Conservation (phyloP, 1,140 invertebrate species). For the Oppia nitens region DNA sequence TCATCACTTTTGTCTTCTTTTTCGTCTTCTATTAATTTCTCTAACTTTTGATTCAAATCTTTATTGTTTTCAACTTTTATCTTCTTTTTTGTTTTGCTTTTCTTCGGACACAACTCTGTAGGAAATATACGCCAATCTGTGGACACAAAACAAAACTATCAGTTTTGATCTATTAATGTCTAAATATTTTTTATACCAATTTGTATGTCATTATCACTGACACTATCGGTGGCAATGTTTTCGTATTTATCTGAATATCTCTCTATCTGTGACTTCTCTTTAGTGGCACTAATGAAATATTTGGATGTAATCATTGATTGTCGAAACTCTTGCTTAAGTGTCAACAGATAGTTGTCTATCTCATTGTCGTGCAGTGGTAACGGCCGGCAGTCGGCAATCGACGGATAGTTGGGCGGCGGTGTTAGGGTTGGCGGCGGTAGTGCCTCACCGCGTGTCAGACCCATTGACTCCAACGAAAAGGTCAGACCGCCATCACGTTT, state of each 20-base stretch:
- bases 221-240: constrained; percentile 37
- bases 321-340: constrained; percentile 40
- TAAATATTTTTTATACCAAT: background rate
- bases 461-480: constrained; percentile 43
- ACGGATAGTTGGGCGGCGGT: constrained; percentile 48
- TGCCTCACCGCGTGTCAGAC: constrained; percentile 40
- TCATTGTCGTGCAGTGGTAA: constrained; percentile 32
- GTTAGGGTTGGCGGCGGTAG: constrained; percentile 39
- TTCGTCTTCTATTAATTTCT: constrained; percentile 9
- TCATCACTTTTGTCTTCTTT: constrained; percentile 5
- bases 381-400: constrained; percentile 30
- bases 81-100: constrained; percentile 21
- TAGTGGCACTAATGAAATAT: constrained; percentile 30
- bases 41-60: constrained; percentile 8
- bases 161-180: background rate
- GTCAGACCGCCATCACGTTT: constrained; percentile 29
- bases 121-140: constrained; percentile 18
- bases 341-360: constrained; percentile 35
- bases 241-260: constrained; percentile 46
- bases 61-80: constrained; percentile 7
- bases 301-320: constrained; percentile 38
- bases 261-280: constrained; percentile 40
- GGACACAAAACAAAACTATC: background rate
- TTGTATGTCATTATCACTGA: constrained; percentile 17
- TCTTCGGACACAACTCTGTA: constrained; percentile 24